A percentile compares a stretch with the other conserved stretches of the same genome.
phyloP scores from a whole-genome alignment of 1,140 invertebrate species.

The Zaprionus gabonicus region DNA sequence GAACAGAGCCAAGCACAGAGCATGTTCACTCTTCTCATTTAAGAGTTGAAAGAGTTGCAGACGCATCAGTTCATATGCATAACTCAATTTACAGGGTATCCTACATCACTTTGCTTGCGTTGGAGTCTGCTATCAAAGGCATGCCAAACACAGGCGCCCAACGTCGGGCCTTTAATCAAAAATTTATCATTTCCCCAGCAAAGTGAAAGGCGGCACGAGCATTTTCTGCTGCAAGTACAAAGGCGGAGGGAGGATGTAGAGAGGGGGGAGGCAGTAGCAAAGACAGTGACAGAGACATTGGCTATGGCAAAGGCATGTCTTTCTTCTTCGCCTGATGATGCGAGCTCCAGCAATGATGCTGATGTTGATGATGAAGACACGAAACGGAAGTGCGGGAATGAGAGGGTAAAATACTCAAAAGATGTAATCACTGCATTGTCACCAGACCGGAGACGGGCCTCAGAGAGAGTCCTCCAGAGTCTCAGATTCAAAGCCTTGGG shows the following conservation, averaged over 20 bases:
- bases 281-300: background rate
- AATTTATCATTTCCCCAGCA: conserved; percentile 72
- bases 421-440: conserved; percentile 83
- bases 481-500: conserved; percentile 45
- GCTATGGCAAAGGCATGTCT: conserved; percentile 67
- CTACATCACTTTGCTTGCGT: background rate
- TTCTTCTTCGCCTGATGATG: conserved; percentile 57
- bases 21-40: background rate
- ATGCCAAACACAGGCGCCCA: conserved; percentile 53
- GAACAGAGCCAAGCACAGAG: conserved; percentile 5
- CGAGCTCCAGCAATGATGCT: background rate
- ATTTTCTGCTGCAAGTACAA: conserved; percentile 51
- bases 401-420: conserved; percentile 64
- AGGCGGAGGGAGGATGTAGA: background rate
- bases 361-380: conserved; percentile 12
- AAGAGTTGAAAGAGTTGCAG: background rate
- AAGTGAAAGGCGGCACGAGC: conserved; percentile 41
- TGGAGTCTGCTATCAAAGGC: conserved; percentile 54
- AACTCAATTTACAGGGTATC: conserved; percentile 2
- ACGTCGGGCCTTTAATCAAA: conserved; percentile 76
- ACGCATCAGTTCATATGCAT: background rate
- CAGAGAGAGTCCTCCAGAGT: conserved; percentile 26
- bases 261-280: background rate
- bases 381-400: conserved; percentile 64
- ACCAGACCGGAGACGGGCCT: conserved; percentile 59